Conservation (phyloP, 35 echinoderm and acorn worm species). For the Diadema setosum region DNA sequence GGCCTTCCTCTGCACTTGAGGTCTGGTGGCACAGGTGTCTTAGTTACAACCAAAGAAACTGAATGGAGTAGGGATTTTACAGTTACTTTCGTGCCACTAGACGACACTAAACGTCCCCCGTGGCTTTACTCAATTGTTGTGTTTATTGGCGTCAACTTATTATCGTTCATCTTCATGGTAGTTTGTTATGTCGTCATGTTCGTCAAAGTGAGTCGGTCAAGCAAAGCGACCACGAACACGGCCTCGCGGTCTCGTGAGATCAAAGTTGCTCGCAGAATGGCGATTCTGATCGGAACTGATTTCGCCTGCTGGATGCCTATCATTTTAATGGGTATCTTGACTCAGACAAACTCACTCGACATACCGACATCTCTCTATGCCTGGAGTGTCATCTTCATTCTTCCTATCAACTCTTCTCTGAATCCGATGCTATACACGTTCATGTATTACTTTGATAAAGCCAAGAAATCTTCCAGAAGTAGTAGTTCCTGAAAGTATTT, state of each 20-base stretch:
- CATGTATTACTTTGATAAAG: background rate
- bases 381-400: conserved; percentile 75
- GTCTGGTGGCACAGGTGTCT: background rate
- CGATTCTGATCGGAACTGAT: conserved; percentile 70
- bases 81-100: background rate
- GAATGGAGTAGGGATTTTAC: background rate
- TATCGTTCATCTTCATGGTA: conserved; percentile 27
- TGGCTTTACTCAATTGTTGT: conserved; percentile 55
- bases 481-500: no score
- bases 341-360: background rate
- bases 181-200: conserved; percentile 56
- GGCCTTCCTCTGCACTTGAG: conserved; percentile 38
- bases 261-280: conserved; percentile 72
- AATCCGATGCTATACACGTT: conserved; percentile 72
- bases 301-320: conserved; percentile 79
- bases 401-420: conserved; percentile 78
- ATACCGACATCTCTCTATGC: conserved; percentile 47
- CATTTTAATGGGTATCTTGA: conserved; percentile 64
- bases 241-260: conserved; percentile 28
- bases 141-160: conserved; percentile 64
- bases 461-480: background rate
- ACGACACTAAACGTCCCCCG: background rate
- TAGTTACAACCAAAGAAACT: background rate
- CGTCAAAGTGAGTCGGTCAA: conserved; percentile 23
- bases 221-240: background rate